These are phyloP conservation scores for Baccha elongata DNA, from an alignment of 2,888 invertebrate genomes.

Conservation along the genomic window DNA sequence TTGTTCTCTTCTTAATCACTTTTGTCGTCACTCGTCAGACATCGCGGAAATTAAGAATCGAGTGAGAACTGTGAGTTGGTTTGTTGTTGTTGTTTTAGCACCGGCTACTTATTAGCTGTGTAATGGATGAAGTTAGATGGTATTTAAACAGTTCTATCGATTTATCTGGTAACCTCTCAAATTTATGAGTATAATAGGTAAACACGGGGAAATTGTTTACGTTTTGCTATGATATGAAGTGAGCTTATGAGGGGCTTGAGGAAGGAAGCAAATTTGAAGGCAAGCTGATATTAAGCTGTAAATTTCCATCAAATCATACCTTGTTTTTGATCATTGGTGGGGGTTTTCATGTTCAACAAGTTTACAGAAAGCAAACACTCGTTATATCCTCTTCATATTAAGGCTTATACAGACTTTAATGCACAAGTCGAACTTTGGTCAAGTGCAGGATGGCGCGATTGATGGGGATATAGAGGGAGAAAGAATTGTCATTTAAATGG, in stretches of 20 bases:
- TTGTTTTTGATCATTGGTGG: neutral
- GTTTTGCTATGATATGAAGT: neutral
- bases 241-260: neutral
- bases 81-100: slow-evolving; percentile 15
- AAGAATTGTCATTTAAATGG: neutral
- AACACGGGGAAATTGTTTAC: slow-evolving; percentile 35
- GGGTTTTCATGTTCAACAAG: slow-evolving; percentile 1
- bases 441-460: slow-evolving; percentile 18
- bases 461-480: neutral
- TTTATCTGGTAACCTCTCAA: slow-evolving; percentile 37
- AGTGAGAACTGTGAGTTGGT: slow-evolving; percentile 53
- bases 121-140: slow-evolving; percentile 34
- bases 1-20: slow-evolving; percentile 7
- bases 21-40: slow-evolving; percentile 6
- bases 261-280: neutral
- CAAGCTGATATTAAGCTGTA: slow-evolving; percentile 5
- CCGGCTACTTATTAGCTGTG: slow-evolving; percentile 15
- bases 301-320: slow-evolving; percentile 20
- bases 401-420: neutral
- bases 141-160: slow-evolving; percentile 53
- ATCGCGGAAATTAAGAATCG: slow-evolving; percentile 58
- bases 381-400: neutral
- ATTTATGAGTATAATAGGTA: slow-evolving; percentile 26
- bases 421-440: slow-evolving; percentile 13
- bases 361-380: neutral